Percentiles rank a stretch among this genome's conserved stretches.
Conservation (phyloP, 2,113 vertebrate species). For the Paradisaea rubra region DNA sequence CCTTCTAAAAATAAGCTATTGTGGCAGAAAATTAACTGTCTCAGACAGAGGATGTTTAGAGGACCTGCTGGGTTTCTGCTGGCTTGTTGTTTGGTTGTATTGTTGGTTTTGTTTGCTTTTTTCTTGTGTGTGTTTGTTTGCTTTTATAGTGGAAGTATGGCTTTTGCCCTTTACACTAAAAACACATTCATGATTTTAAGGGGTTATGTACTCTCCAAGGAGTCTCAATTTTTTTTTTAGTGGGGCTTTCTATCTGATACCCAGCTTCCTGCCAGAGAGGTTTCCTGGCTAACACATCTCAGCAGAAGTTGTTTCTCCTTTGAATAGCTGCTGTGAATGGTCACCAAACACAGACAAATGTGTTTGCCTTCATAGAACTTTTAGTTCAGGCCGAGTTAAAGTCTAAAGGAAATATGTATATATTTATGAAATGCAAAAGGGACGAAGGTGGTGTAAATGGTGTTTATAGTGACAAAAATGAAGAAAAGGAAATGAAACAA, state of each 20-base stretch:
- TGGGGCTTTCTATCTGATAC: neutral
- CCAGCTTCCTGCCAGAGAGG: neutral
- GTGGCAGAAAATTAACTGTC: neutral
- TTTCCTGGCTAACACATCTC: neutral
- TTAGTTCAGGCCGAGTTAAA: neutral
- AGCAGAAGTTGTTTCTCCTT: neutral
- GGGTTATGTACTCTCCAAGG: neutral
- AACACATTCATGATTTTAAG: neutral
- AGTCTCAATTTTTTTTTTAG: neutral
- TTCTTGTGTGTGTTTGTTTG: neutral
- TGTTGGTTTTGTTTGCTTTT: neutral
- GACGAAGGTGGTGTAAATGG: rapidly evolving
- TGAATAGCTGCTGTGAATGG: neutral
- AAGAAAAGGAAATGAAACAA: neutral
- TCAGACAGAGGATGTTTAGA: neutral
- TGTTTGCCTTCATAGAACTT: neutral
- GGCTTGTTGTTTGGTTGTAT: neutral
- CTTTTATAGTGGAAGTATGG: neutral
- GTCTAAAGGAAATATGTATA: neutral
- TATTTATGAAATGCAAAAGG: neutral
- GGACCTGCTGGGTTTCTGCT: neutral
- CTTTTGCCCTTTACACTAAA: neutral
- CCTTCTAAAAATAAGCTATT: neutral
- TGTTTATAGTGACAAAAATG: neutral
- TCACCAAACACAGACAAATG: rapidly evolving